A percentile compares a stretch with the other conserved stretches of the same genome.
Evolutionary conservation across 2,888 invertebrate genomes (phyloP).

Genomic region (Protophormia terraenovae): DNA sequence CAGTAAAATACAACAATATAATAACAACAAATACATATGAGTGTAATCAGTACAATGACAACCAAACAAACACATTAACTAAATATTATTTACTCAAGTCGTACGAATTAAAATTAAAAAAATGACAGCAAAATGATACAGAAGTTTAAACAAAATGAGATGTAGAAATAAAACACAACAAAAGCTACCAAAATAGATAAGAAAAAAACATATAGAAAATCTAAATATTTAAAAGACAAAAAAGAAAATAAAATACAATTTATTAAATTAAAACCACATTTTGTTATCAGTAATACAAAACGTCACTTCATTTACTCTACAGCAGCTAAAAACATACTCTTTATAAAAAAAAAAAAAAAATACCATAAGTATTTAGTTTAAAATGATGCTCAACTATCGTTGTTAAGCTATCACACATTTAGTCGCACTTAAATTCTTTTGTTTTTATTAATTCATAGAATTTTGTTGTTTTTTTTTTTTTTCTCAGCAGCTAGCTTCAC

Average conservation of each 20-base stretch:
- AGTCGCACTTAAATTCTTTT: neutral
- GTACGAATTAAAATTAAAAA: neutral
- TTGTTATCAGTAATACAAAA: constrained; percentile 47
- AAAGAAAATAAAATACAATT: constrained; percentile 21
- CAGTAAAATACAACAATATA: constrained; percentile 44
- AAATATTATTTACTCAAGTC: neutral
- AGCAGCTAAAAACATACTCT: neutral
- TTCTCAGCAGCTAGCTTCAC: too few relatives aligned
- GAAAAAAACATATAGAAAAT: constrained; percentile 16
- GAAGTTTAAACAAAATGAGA: constrained; percentile 4
- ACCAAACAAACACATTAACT: constrained; percentile 3
- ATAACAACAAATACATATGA: neutral
- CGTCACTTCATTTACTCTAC: constrained; percentile 12
- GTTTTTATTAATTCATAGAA: neutral
- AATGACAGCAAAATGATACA: neutral
- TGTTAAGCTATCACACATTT: neutral
- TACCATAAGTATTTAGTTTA: neutral
- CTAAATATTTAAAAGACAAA: constrained; percentile 7
- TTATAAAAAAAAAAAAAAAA: neutral
- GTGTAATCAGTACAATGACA: constrained; percentile 21
- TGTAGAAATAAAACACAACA: neutral
- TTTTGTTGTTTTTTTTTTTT: too few relatives aligned
- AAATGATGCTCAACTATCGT: neutral
- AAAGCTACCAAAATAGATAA: constrained; percentile 44
- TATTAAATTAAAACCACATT: constrained; percentile 41